Percentiles rank a stretch among this genome's conserved stretches.
Evolutionary conservation across 2,113 vertebrate genomes (phyloP).

Genomic region (Pelecanus crispus): DNA sequence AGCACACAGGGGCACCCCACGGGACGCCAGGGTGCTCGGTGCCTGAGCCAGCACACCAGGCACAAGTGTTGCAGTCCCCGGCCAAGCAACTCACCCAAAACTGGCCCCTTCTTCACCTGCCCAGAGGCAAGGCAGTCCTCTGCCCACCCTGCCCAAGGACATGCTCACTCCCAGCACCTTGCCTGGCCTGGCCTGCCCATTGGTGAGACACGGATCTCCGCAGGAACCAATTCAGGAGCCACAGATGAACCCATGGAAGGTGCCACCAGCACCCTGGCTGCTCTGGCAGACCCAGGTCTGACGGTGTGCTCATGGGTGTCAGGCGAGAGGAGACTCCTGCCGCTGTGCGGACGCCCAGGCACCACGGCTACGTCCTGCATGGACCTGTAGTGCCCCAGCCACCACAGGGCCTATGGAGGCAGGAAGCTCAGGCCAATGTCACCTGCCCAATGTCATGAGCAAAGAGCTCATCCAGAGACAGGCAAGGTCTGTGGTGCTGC

Average conservation of each 20-base stretch:
- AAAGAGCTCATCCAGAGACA: background rate
- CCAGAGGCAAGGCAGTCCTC: background rate
- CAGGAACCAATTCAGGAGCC: background rate
- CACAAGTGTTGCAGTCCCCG: background rate
- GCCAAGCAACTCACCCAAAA: background rate
- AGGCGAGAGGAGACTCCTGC: background rate
- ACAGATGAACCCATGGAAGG: background rate
- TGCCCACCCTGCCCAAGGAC: background rate
- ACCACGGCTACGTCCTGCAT: background rate
- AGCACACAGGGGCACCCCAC: background rate
- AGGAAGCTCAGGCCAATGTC: background rate
- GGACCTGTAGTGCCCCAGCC: accelerated
- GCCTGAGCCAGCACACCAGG: background rate
- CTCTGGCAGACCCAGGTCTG: background rate
- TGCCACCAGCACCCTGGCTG: background rate
- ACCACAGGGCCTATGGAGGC: background rate
- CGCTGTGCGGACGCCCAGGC: background rate
- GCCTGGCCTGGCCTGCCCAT: background rate
- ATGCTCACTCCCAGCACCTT: background rate
- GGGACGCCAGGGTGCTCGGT: accelerated
- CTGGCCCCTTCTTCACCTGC: background rate
- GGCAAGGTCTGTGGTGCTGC: background rate
- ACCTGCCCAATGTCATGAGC: background rate
- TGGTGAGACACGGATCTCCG: background rate
- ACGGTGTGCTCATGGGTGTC: background rate